Evolutionary conservation across 2,113 vertebrate genomes (phyloP).

Genomic region (Chaetops frenatus): DNA sequence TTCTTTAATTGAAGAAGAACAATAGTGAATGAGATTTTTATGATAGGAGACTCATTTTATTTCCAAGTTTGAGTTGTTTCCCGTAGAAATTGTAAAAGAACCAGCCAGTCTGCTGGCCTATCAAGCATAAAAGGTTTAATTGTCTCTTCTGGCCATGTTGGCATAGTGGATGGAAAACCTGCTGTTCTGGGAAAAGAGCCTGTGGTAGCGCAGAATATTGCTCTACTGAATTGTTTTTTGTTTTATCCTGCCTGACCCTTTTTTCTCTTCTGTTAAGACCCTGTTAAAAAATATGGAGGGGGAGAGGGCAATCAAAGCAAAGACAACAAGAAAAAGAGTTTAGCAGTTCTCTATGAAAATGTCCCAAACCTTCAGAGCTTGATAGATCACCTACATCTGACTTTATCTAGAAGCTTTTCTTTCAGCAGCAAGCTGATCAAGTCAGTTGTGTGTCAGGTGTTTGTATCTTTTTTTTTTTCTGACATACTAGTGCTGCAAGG

Average conservation of each 20-base stretch:
- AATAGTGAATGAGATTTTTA: constrained; percentile 21
- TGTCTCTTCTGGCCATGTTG: background rate
- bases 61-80: background rate
- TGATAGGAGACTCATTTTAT: background rate
- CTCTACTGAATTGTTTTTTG: background rate
- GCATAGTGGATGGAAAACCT: background rate
- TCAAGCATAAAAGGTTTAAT: background rate
- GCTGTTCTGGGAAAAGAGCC: background rate
- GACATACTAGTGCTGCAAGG: background rate
- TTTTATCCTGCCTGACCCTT: background rate
- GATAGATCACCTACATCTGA: background rate
- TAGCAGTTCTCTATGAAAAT: background rate
- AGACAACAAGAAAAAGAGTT: background rate
- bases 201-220: background rate
- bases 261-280: background rate
- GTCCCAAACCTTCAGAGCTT: background rate
- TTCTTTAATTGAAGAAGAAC: background rate
- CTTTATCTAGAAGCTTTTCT: background rate
- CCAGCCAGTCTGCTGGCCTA: background rate
- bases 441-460: background rate
- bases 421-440: background rate
- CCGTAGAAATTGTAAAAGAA: background rate
- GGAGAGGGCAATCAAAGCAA: background rate
- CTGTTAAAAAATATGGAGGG: background rate
- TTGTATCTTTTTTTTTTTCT: background rate